A percentile compares a stretch with the other conserved stretches of the same genome.
phyloP scores from a whole-genome alignment of 2,888 invertebrate genomes.

The Mesoligia furuncula region DNA sequence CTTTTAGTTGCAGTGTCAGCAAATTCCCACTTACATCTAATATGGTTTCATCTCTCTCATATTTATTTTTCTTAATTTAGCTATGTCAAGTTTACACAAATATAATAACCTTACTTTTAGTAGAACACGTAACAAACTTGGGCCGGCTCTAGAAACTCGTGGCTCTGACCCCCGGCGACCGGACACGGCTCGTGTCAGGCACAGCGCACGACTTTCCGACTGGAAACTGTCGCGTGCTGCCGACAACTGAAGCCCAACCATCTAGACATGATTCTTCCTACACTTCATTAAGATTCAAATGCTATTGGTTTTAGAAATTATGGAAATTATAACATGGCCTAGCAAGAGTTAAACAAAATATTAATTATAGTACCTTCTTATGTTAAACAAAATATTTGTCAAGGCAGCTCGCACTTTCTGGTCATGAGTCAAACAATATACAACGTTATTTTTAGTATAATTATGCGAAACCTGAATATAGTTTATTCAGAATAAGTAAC shows the following conservation, averaged over 20 bases:
- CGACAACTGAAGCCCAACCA: conserved; percentile 63
- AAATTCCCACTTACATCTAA: neutral
- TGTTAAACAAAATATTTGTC: neutral
- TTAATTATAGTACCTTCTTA: too few species aligned
- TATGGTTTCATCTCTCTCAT: neutral
- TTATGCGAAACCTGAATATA: too few species aligned
- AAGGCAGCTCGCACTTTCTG: neutral
- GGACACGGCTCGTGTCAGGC: conserved; percentile 66
- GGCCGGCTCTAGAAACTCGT: conserved; percentile 41
- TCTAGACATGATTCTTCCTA: conserved; percentile 59
- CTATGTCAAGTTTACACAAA: neutral
- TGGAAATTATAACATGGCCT: neutral
- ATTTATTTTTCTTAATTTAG: neutral
- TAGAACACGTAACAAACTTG: conserved; percentile 35
- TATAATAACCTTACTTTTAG: conserved; percentile 13
- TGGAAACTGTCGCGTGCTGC: conserved; percentile 69
- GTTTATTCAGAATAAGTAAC: too few species aligned
- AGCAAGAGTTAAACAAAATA: neutral
- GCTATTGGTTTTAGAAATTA: conserved; percentile 10
- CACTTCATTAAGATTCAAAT: conserved; percentile 58
- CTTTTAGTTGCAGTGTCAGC: neutral
- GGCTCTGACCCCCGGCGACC: conserved; percentile 33
- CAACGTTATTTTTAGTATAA: too few species aligned
- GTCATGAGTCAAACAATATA: neutral
- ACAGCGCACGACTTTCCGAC: conserved; percentile 69